Percentiles rank a stretch among this genome's conserved stretches.
Conservation (phyloP, 1,140 invertebrate species). For the Megalonaias nervosa region DNA sequence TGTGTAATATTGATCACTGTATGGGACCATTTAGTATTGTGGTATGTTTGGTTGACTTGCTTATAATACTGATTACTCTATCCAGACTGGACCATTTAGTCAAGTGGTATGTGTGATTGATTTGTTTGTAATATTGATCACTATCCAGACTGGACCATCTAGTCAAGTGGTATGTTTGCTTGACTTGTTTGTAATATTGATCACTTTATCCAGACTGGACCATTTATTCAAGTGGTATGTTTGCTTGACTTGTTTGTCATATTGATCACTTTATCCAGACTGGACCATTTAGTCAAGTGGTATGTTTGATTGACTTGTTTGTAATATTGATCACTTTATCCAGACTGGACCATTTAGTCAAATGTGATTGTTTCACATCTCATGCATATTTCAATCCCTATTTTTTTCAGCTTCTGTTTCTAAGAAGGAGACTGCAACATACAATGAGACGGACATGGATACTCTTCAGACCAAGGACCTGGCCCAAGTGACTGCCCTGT, state of each 20-base stretch:
- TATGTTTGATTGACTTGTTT: no score
- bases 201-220: neutral
- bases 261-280: neutral
- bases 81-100: no score
- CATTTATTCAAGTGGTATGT: neutral
- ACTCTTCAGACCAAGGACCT: slow-evolving; percentile 77
- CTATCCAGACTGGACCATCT: neutral
- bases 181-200: neutral
- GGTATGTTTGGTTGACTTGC: no score
- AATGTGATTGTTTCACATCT: no score
- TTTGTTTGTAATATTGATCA: no score
- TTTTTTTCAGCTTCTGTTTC: slow-evolving; percentile 3
- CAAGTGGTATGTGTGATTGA: no score
- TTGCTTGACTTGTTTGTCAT: neutral
- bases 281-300: neutral
- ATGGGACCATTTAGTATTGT: no score
- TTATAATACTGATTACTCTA: no score
- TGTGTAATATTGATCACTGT: no score
- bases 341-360: no score
- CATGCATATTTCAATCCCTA: no score
- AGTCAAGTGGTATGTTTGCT: neutral
- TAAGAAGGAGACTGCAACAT: slow-evolving; percentile 73
- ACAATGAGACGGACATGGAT: slow-evolving; percentile 93
- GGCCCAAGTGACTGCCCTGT: slow-evolving; percentile 38
- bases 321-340: no score